Evolutionary conservation across 1,140 invertebrate species (phyloP).

Genomic region (Diachasma alloeum): DNA sequence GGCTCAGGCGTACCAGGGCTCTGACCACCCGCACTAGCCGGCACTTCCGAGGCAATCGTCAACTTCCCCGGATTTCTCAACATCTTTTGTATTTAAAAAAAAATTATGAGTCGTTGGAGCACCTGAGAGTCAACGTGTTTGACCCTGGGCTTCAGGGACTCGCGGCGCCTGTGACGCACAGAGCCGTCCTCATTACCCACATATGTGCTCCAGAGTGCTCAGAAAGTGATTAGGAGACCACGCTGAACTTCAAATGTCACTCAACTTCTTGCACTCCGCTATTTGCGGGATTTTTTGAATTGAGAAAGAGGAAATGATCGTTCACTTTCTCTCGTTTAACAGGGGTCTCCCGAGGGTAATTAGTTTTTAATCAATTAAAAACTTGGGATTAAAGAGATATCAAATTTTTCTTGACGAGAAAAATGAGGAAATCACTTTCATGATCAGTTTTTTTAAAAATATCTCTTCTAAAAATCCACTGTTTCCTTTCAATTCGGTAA

Average conservation of each 20-base stretch:
- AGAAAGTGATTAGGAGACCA: not conserved
- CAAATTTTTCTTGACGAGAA: no score
- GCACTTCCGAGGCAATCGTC: constrained; percentile 48
- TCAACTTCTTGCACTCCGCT: not conserved
- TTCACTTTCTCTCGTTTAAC: no score
- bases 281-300: not conserved
- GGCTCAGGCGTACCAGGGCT: constrained; percentile 48
- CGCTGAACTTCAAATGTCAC: not conserved
- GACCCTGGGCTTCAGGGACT: constrained; percentile 10
- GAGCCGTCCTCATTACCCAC: constrained; percentile 29
- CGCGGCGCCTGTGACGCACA: constrained; percentile 15
- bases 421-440: no score
- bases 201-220: constrained; percentile 14
- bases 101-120: not conserved
- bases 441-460: no score
- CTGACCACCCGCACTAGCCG: constrained; percentile 48
- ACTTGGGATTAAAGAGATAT: no score
- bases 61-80: constrained; percentile 41
- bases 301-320: not conserved
- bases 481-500: no score
- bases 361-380: no score
- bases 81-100: constrained; percentile 25
- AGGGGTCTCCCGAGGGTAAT: no score
- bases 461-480: no score
- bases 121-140: not conserved